Evolutionary conservation across 2,797 vertebrate species (phyloP).

Genomic region (Clarias laeviceps): DNA sequence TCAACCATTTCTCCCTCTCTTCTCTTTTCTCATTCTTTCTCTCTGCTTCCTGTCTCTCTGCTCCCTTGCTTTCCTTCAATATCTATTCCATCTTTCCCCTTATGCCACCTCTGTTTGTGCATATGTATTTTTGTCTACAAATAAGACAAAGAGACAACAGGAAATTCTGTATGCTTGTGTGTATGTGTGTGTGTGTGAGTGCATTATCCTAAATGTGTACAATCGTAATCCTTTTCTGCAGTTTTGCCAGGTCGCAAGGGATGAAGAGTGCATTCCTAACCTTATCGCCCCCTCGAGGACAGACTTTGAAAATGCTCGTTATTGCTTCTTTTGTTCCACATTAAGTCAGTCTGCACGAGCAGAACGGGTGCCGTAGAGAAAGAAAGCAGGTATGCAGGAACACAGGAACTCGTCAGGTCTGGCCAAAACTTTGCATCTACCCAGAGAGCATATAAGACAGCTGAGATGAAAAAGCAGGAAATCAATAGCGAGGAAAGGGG

Average conservation of each 20-base stretch:
- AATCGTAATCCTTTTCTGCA: conserved; percentile 40
- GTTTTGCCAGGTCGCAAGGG: conserved; percentile 22
- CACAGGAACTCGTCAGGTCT: conserved; percentile 26
- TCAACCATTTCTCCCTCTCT: conserved; percentile 53
- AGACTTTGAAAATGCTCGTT: conserved; percentile 47
- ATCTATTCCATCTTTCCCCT: conserved; percentile 1
- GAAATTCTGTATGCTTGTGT: neutral
- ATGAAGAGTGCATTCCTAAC: conserved; percentile 30
- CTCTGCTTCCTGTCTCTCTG: conserved; percentile 29
- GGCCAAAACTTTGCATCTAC: conserved; percentile 52
- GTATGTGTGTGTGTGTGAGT: neutral
- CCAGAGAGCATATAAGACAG: conserved; percentile 54
- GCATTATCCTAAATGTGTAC: conserved; percentile 26
- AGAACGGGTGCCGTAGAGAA: conserved; percentile 42
- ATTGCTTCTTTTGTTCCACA: conserved; percentile 43
- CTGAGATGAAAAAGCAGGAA: conserved; percentile 57
- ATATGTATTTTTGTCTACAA: neutral
- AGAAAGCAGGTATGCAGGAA: conserved; percentile 36
- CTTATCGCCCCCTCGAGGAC: conserved; percentile 56
- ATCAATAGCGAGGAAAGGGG: conserved; percentile 56
- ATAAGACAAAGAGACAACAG: neutral
- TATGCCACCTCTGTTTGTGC: conserved; percentile 5
- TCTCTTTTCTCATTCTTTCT: conserved; percentile 30
- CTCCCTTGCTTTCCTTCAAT: conserved; percentile 22
- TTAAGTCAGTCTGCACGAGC: conserved; percentile 34